Evolutionary conservation across 2,113 vertebrate species (phyloP), one percentile per base, ranked within the genome.

Genomic region (Hypocryptadius cinnamomeus): DNA sequence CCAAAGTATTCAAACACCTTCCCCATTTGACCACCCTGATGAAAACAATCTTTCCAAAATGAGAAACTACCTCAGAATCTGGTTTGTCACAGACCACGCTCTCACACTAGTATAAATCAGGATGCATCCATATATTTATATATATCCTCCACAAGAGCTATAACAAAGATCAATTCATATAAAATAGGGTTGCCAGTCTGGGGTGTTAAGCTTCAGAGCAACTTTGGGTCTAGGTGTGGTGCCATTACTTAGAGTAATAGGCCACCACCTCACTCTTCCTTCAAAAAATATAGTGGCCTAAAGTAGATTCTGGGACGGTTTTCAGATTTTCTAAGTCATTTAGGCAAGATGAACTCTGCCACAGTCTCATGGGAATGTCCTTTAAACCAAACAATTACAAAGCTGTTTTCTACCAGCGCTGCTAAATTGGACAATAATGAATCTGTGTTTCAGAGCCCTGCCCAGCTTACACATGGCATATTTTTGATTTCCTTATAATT

Each of bases 21-120:
- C 6, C 10, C 28, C 8, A 4, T 45, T 56, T 2, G 0, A 42
- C 11, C 7, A 19, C 16, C 10, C 9, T 3, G 7, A 65, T 25
- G 21, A 53, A 53, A 72, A 79, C 0, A 24, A 7, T 3, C 19
- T 23, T 63, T 65, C 33, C 20, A 59, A 76, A 80, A n/a, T 1
- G 3, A 79, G 14, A n/a, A 9, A 10, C 23, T 27, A 5, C 40
- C 11, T 37, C 44, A 45, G 42, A 40, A 66, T 10, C 59, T 11
- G 15, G 6, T 69, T 61, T 76, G n/a, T 39, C 33, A 70, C 30
- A 1, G 1, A 16, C 10, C 28, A 15, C 15, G 2, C 27, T 33
- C 47, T 69, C 33, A 23, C 33, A 37, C 5, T 2, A 0, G 2
- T 23, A 37, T 42, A 19, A 69, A 61, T 65, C 4, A 54, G 9